phyloP scores from a whole-genome alignment of 2,113 vertebrate species.

The Pelusios castaneus region DNA sequence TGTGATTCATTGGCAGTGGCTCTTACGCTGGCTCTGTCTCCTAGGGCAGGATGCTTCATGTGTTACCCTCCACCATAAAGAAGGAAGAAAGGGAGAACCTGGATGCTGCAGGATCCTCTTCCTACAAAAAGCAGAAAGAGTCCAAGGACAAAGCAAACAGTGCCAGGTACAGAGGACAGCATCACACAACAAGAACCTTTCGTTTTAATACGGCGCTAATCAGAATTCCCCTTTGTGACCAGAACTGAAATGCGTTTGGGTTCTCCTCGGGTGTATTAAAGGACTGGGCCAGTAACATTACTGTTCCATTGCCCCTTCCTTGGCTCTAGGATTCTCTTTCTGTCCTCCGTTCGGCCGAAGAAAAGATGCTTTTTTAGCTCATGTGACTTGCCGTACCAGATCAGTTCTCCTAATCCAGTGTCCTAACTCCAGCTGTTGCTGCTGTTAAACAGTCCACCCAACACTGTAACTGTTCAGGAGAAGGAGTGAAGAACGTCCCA shows the following conservation, averaged over 20 bases:
- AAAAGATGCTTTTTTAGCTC: neutral
- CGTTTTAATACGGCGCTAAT: neutral
- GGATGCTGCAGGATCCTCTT: slow-evolving; percentile 74
- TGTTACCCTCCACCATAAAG: slow-evolving; percentile 91
- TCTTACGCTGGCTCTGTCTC: neutral
- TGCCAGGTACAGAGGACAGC: slow-evolving; percentile 79
- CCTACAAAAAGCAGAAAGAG: slow-evolving; percentile 91
- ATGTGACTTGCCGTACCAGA: neutral
- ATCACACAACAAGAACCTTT: neutral
- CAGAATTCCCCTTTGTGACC: neutral
- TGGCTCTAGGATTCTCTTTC: neutral
- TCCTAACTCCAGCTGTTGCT: neutral
- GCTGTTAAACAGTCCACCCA: neutral
- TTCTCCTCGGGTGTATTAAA: neutral
- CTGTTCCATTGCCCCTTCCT: neutral
- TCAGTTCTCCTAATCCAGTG: neutral
- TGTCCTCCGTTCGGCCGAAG: neutral
- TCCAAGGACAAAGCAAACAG: slow-evolving; percentile 91
- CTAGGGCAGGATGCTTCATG: slow-evolving; percentile 93
- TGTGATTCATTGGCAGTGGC: neutral
- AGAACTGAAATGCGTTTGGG: neutral
- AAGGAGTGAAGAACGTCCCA: neutral
- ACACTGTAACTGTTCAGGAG: neutral
- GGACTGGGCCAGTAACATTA: neutral
- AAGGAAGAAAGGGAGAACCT: slow-evolving; percentile 81